Evolutionary conservation across 2,888 invertebrate genomes (phyloP), one percentile per base, ranked within the genome.

Genomic region (Zele albiditarsus): DNA sequence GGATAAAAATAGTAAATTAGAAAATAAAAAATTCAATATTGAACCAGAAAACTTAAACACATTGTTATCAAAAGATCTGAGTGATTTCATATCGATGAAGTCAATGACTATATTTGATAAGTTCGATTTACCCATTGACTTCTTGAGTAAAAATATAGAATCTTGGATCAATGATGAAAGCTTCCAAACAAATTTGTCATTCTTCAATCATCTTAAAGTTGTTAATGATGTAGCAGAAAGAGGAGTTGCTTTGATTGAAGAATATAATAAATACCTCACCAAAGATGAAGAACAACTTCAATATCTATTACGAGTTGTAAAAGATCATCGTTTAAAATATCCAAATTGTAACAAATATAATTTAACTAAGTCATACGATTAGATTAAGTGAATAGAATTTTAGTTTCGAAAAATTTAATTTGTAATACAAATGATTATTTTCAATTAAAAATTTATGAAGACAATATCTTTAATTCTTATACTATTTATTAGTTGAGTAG

Each of bases 161-260:
- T 53, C 53, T 53, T 53, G 53, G 53, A 20, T 20, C 53, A 53
- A 53, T 53, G 53, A 53, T 53, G 53, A 14, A 31, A n/a, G 23
- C 20, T 72, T 10, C 25, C 33, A 46, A 38, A 14, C 8, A 20
- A 2, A 42, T 28, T 63, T 65, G 31, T 5, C 12, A 27, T 14
- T 72, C 12, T 46, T 72, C 28, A 49, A 49, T 16, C 0, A 62
- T 14, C 25, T 71, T 16, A 71, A 62, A 49, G 71, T 71, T 53
- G 53, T 53, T 16, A 53, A 53, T 53, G 53, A 53, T 20, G 53
- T 53, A 8, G 67, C 67, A 20, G 42, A 67, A 38, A 16, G 42
- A 42, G 16, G 38, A 23, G 66, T 66, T 16, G 66, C 38, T 1
- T 10, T 66, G 6, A 38, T 66, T 3, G 5, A 67, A 25, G 42